Conservation (phyloP, 2,888 invertebrate species). For the Lottia scabra region DNA sequence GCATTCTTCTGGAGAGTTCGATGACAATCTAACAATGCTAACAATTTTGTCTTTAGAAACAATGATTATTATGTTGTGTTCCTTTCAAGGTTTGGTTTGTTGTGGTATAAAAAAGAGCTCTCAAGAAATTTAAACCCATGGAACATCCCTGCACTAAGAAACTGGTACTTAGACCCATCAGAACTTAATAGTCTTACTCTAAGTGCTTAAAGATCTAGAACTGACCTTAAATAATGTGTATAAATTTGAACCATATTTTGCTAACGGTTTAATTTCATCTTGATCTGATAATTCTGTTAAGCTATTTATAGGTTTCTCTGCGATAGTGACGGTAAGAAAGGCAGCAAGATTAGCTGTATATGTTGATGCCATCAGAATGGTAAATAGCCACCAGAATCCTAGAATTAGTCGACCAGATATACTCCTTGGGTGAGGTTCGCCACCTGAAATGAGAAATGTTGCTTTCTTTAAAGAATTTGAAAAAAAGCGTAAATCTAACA, state of each 20-base stretch:
- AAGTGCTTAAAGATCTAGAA: neutral
- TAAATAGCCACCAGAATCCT: slow-evolving; percentile 45
- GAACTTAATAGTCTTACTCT: too few relatives aligned
- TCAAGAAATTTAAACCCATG: too few relatives aligned
- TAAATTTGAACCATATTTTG: slow-evolving; percentile 35
- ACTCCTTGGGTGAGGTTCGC: slow-evolving; percentile 29
- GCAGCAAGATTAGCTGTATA: slow-evolving; percentile 50
- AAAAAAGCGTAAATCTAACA: too few relatives aligned
- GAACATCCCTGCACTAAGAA: too few relatives aligned
- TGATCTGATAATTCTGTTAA: slow-evolving; percentile 35
- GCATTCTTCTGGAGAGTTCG: too few relatives aligned
- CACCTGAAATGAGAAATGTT: slow-evolving; percentile 32
- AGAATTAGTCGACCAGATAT: slow-evolving; percentile 38
- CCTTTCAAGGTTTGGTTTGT: too few relatives aligned
- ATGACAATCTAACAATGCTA: too few relatives aligned
- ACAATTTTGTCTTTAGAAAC: too few relatives aligned
- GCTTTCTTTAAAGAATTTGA: too few relatives aligned
- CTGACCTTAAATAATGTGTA: slow-evolving; percentile 36
- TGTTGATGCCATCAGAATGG: slow-evolving; percentile 41
- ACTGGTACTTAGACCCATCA: too few relatives aligned
- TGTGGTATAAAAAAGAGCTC: too few relatives aligned
- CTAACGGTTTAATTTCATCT: slow-evolving; percentile 33
- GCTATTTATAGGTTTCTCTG: slow-evolving; percentile 37
- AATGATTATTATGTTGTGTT: too few relatives aligned
- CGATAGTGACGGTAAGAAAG: slow-evolving; percentile 41